These are phyloP conservation scores for Himantopus leucocephalus DNA, from an alignment of 2,113 vertebrate species.

Conservation along the genomic window DNA sequence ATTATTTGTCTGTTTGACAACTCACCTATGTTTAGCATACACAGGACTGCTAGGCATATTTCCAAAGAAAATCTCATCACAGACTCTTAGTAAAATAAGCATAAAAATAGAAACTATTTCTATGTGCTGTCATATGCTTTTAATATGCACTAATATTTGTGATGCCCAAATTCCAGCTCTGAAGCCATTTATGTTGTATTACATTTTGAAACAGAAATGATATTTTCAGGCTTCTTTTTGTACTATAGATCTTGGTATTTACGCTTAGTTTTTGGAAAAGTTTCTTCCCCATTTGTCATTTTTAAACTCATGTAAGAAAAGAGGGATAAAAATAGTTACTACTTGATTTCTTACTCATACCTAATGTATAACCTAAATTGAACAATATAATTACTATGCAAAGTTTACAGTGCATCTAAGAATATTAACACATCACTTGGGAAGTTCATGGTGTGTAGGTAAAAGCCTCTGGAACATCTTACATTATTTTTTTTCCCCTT, in stretches of 20 bases:
- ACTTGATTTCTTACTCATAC: background rate
- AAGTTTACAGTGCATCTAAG: background rate
- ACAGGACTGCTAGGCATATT: background rate
- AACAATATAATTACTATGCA: background rate
- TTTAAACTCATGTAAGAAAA: background rate
- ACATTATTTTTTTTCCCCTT: rapidly evolving
- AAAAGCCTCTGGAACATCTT: background rate
- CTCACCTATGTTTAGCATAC: background rate
- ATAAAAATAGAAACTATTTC: background rate
- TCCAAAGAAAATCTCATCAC: background rate
- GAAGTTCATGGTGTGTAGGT: background rate
- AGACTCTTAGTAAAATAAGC: background rate
- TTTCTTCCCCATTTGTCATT: background rate
- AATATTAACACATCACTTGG: background rate
- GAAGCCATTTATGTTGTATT: background rate
- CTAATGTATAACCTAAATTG: background rate
- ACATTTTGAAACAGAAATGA: background rate
- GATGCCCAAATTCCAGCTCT: background rate
- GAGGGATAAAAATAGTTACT: background rate
- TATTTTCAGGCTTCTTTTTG: background rate
- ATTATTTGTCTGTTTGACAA: background rate
- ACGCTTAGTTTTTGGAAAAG: background rate
- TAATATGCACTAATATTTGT: background rate
- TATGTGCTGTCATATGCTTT: background rate
- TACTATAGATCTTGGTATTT: background rate